Evolutionary conservation across 92 coral and sea anemone genomes (phyloP).

Genomic region (Parazoanthus atlanticus): DNA sequence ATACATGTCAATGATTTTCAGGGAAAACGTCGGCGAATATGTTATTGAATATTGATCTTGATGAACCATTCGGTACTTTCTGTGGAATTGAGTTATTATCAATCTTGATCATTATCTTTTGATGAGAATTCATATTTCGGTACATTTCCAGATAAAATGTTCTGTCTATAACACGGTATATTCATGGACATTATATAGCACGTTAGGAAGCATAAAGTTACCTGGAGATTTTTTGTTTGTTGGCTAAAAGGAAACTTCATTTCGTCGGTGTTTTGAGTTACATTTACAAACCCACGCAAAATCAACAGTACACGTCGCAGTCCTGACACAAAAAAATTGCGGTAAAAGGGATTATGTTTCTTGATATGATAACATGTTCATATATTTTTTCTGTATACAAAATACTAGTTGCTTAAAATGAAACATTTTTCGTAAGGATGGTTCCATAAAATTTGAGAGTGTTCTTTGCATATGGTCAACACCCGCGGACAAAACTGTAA

Average conservation of each 20-base stretch:
- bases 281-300: neutral
- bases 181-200: neutral
- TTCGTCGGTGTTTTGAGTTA: neutral
- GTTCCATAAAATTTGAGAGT: neutral
- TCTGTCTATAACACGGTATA: neutral
- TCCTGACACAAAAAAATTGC: too few relatives aligned
- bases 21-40: neutral
- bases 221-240: neutral
- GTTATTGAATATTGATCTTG: too few relatives aligned
- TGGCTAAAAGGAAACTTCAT: neutral
- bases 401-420: neutral
- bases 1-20: neutral
- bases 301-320: neutral
- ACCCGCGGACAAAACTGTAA: neutral
- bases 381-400: neutral
- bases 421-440: neutral
- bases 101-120: neutral
- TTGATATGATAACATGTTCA: neutral
- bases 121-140: neutral
- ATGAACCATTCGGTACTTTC: neutral
- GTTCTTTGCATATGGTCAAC: neutral
- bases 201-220: neutral
- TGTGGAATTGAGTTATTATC: neutral
- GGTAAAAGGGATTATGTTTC: neutral
- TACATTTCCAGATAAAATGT: neutral